Base-by-base conservation (phyloP, 1,140 invertebrate species). In the Euglossa dilemma region DNA sequence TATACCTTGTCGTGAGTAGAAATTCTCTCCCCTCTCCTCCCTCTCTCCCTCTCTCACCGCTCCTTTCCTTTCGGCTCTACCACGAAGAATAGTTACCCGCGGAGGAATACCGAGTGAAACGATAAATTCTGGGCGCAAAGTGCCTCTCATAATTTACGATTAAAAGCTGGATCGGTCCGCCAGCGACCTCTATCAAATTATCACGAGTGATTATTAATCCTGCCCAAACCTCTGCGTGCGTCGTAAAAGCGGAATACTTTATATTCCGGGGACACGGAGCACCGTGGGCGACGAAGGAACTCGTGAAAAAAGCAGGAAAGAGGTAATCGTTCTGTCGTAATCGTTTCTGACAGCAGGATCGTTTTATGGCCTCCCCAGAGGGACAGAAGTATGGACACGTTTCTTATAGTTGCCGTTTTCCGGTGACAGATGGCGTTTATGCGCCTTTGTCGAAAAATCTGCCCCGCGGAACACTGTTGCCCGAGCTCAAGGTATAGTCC, bases 41-140 rank as follows among this genome's bases (percentile, higher is more conserved):
- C 12, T 67, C 36, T 23, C 20, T 23, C 20, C 11, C 36, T 45
- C 20, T n/a, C 36, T 66, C 11, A n/a, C 18, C 12, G 4, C 23
- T 36, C 14, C 36, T 45, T 57, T n/a, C 36, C 4, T 20, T 59
- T 75, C 47, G 28, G 47, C n/a, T n/a, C 36, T 36, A 4, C 36
- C 36, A 4, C 36, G 36, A 36, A 78, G 74, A 85, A 87, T 75
- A 87, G 79, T 88, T 82, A 78, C 64, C 54, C 82, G 25, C 72
- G 54, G 70, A 28, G 47, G 43, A 47, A 78, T 45, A 54, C 70
- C 63, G 52, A 87, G 87, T 80, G 81, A 77, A 73, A 74, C 82
- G 59, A 87, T 86, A 89, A 88, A 77, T 89, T 80, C 74, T 20
- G 14, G 61, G 1, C 67, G 70, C 63, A 50, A 80, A 82, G 74